Percentiles rank a stretch among this genome's conserved stretches.
These are phyloP conservation scores for Scaeva pyrastri DNA, from an alignment of 2,888 invertebrate genomes.

Conservation along the genomic window DNA sequence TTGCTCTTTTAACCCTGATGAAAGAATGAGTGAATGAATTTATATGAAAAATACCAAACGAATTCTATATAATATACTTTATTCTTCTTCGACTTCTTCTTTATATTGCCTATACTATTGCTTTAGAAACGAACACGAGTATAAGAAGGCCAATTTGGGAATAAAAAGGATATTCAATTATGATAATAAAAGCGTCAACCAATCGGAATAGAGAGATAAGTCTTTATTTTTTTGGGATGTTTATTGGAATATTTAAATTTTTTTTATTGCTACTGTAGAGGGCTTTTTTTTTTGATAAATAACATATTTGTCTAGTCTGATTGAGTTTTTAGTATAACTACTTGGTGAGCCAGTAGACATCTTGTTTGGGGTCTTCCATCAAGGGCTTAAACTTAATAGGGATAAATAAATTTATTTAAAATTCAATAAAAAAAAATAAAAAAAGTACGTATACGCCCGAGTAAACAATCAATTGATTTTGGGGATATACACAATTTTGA, in stretches of 20 bases:
- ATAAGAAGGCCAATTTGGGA: slow-evolving; percentile 31
- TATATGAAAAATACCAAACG: not conserved
- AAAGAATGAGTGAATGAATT: slow-evolving; percentile 16
- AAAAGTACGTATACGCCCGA: too few relatives aligned
- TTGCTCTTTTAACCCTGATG: slow-evolving; percentile 49
- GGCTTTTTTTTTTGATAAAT: not conserved
- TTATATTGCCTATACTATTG: not conserved
- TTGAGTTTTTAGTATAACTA: not conserved
- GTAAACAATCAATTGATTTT: too few relatives aligned
- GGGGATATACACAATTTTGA: too few relatives aligned
- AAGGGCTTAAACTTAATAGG: too few relatives aligned
- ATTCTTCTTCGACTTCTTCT: not conserved
- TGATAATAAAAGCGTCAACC: slow-evolving; percentile 62
- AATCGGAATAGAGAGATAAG: slow-evolving; percentile 67
- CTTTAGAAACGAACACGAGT: not conserved
- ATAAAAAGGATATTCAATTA: slow-evolving; percentile 58
- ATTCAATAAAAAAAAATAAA: too few relatives aligned
- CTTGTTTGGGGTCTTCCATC: too few relatives aligned
- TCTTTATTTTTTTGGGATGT: not conserved
- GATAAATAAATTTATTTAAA: too few relatives aligned
- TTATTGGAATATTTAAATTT: slow-evolving; percentile 12
- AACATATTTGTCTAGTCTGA: not conserved
- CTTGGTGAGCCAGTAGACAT: too few relatives aligned
- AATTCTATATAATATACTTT: not conserved
- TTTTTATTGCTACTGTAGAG: not conserved